A percentile compares a stretch with the other conserved stretches of the same genome.
phyloP scores from a whole-genome alignment of 2,113 vertebrate species.

The Passer domesticus region DNA sequence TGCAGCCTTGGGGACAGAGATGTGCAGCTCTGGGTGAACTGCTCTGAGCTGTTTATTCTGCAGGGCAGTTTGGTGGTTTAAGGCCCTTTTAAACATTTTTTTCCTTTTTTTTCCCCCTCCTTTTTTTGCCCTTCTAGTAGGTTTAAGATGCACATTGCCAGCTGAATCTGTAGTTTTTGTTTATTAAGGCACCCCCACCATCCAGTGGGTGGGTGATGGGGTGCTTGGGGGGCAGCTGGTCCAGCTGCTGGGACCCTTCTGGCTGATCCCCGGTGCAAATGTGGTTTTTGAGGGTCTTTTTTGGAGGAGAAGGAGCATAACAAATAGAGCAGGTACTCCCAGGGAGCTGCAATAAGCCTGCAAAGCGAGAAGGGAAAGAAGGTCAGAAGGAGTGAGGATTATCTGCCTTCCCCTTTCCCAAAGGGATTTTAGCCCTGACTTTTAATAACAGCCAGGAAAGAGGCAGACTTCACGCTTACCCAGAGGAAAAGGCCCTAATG shows the following conservation, averaged over 20 bases:
- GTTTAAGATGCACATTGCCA: background rate
- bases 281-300: background rate
- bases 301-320: background rate
- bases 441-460: slow-evolving; percentile 48
- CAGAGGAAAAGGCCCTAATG: slow-evolving; percentile 24
- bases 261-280: background rate
- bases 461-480: background rate
- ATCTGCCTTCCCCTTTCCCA: slow-evolving; percentile 22
- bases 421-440: slow-evolving; percentile 41
- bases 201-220: rapidly evolving
- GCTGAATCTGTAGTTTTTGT: background rate
- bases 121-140: background rate
- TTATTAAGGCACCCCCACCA: background rate
- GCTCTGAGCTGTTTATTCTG: slow-evolving; percentile 7
- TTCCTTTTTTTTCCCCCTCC: rapidly evolving
- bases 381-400: slow-evolving; percentile 38
- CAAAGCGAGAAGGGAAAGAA: background rate
- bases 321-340: background rate
- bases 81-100: background rate
- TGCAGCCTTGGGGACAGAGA: background rate
- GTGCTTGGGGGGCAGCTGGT: background rate
- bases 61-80: background rate
- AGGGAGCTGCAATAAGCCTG: background rate
- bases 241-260: background rate
- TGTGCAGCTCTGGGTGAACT: background rate